phyloP scores from a whole-genome alignment of 2,888 invertebrate species.

The Hyposoter dolosus region DNA sequence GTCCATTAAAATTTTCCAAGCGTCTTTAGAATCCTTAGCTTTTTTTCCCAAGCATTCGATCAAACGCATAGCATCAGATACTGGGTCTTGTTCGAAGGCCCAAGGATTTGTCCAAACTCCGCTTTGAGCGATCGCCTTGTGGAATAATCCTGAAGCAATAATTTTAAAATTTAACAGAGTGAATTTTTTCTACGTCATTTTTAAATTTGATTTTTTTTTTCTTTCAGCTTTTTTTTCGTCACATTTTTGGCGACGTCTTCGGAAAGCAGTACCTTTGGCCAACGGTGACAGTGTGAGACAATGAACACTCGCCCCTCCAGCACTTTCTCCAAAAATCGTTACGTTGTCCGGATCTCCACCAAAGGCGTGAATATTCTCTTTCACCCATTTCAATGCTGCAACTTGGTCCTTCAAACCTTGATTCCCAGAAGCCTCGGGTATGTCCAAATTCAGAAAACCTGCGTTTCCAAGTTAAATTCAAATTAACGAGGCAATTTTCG shows the following conservation, averaged over 20 bases:
- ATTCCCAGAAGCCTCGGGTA: slow-evolving; percentile 78
- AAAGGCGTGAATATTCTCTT: slow-evolving; percentile 77
- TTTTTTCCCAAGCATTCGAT: slow-evolving; percentile 71
- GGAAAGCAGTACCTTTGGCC: slow-evolving; percentile 72
- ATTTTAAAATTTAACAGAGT: not conserved
- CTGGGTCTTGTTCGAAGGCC: slow-evolving; percentile 54
- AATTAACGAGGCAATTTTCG: too few species aligned
- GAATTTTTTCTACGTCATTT: not conserved
- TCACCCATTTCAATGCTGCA: slow-evolving; percentile 77
- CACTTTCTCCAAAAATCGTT: slow-evolving; percentile 78
- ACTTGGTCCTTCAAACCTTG: slow-evolving; percentile 78
- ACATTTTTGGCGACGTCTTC: not conserved
- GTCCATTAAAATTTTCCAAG: slow-evolving; percentile 72
- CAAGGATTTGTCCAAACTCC: slow-evolving; percentile 71
- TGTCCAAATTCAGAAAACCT: slow-evolving; percentile 77
- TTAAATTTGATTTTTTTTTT: not conserved
- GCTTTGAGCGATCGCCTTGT: slow-evolving; percentile 79
- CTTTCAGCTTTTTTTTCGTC: not conserved
- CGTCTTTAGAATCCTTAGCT: slow-evolving; percentile 71
- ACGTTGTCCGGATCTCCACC: slow-evolving; percentile 79
- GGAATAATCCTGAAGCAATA: slow-evolving; percentile 75
- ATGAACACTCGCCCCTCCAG: slow-evolving; percentile 73
- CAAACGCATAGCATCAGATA: slow-evolving; percentile 67
- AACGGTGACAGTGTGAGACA: slow-evolving; percentile 73
- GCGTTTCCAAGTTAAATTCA: not conserved